Base-by-base conservation (phyloP, 2,113 vertebrate genomes). In the Scytalopus superciliaris region DNA sequence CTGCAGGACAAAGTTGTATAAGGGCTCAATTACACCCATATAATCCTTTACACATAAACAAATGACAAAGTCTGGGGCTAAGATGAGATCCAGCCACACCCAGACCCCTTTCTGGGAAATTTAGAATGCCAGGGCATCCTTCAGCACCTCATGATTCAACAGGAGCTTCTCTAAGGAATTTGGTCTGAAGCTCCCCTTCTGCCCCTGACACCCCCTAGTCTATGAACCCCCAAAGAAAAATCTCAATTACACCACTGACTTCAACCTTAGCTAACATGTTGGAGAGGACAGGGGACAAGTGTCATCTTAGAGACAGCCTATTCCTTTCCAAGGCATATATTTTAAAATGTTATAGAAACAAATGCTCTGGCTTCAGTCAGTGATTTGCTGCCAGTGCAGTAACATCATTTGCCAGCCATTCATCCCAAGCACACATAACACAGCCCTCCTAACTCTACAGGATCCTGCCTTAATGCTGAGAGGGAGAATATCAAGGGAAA, bases 391-490 rank as follows among this genome's bases (percentile, higher is more conserved):
- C 15, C 18, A 50, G 17, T 42, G 17, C 27, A 39, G 10, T 0
- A 8, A 16, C 18, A 21, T 3, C 6, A 6, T 30, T 25, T 52
- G 16, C 37, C 59, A 73, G 67, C 59, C 2, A 0, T 11, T 45
- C 40, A 4, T 12, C 13, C 13, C 40, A 33, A 21, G 31, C 30
- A 6, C 1, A 14, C 14, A 2, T 5, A 19, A 39, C 21, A 5
- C 52, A 12, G 11, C 4, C 11, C 53, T 23, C 53, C 22, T 59
- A 16, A 4, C 59, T 47, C 85, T 28, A 1, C 3, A 7, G 6
- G 4, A 30, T 15, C 37, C 22, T 37, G 5, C 17, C 33, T 5
- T 5, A 62, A 15, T n/a, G 30, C 42, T 1, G 0, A n/a, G 35
- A 0, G 4, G 19, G 14, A 53, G 27, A 53, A 3, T 5, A 17